These are phyloP conservation scores for Onychostruthus taczanowskii DNA, from an alignment of 2,113 vertebrate species.

Conservation along the genomic window DNA sequence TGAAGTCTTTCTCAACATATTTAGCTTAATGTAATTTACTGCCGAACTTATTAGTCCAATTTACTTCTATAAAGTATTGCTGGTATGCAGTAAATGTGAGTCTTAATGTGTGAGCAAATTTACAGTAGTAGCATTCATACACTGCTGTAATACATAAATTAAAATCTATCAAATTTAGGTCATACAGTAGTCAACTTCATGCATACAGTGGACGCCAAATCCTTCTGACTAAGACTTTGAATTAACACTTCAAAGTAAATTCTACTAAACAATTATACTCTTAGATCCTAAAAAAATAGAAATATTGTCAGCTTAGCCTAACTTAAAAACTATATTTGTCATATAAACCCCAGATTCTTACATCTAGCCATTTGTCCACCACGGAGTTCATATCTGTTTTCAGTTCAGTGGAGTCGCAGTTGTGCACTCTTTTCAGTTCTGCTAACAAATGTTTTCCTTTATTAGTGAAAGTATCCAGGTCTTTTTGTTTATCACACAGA, in stretches of 20 bases:
- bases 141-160: neutral
- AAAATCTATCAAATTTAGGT: neutral
- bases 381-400: constrained; percentile 81
- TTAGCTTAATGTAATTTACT: neutral
- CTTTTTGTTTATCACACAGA: constrained; percentile 82
- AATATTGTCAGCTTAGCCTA: neutral
- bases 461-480: constrained; percentile 86
- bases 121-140: neutral
- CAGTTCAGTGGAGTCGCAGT: constrained; percentile 69
- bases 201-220: neutral
- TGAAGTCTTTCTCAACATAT: neutral
- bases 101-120: neutral
- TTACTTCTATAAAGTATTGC: neutral
- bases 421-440: constrained; percentile 83
- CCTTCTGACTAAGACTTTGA: neutral
- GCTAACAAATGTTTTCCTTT: constrained; percentile 86
- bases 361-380: constrained; percentile 91
- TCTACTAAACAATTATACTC: neutral
- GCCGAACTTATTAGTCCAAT: neutral
- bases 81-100: neutral
- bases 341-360: constrained; percentile 65
- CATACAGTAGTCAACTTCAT: neutral
- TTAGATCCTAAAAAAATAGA: neutral
- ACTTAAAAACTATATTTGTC: neutral
- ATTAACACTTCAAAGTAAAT: neutral